Percentiles rank a stretch among this genome's conserved stretches.
phyloP scores from a whole-genome alignment of 2,888 invertebrate genomes.

The Campopleginae sp. region DNA sequence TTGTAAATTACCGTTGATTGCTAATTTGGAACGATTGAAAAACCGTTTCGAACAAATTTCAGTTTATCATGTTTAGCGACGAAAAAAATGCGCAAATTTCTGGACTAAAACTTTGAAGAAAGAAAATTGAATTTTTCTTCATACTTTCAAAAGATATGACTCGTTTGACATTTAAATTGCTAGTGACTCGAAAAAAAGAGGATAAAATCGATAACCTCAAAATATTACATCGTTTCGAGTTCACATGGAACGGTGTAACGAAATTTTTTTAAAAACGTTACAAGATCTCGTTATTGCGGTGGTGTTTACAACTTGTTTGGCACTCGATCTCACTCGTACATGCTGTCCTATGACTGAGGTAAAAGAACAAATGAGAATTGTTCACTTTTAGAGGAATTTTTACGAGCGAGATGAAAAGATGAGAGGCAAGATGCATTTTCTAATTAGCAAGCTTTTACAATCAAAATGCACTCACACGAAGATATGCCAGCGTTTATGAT shows the following conservation, averaged over 20 bases:
- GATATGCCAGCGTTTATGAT: neutral
- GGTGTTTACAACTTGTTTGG: neutral
- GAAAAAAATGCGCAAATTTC: no score
- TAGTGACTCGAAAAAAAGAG: neutral
- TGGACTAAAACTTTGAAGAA: no score
- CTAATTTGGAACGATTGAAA: constrained; percentile 1
- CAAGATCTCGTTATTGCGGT: neutral
- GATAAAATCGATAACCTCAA: neutral
- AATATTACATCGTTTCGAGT: neutral
- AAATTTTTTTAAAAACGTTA: neutral
- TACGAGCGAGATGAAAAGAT: neutral
- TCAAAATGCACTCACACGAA: neutral
- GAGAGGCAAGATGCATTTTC: neutral
- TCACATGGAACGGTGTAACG: neutral
- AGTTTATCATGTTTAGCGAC: neutral
- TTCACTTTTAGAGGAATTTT: neutral
- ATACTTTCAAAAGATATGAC: neutral
- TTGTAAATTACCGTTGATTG: constrained; percentile 23
- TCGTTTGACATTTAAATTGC: neutral
- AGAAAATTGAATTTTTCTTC: neutral
- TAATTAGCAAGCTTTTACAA: neutral
- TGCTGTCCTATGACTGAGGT: neutral
- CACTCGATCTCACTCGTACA: neutral
- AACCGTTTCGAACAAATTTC: neutral
- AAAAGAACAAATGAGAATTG: neutral